Conservation (phyloP, 2,888 invertebrate species). For the Galeopsomyia nigrocyanea region DNA sequence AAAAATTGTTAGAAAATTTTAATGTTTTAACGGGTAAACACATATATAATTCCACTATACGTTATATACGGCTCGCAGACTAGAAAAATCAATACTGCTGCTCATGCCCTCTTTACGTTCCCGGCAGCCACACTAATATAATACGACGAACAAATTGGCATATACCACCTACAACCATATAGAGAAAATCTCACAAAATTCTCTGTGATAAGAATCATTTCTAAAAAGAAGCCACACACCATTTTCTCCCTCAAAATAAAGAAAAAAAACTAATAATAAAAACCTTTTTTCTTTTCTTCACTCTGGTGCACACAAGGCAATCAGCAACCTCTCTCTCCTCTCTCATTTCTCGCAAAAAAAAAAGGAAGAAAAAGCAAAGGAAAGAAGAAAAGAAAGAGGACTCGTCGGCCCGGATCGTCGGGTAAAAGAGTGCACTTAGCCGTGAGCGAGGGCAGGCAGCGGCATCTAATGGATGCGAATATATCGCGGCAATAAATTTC, state of each 20-base stretch:
- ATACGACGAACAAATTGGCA: neutral
- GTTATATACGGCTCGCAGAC: neutral
- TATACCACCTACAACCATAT: no score
- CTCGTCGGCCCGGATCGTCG: slow-evolving; percentile 47
- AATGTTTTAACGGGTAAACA: no score
- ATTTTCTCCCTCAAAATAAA: no score
- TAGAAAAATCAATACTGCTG: slow-evolving; percentile 22
- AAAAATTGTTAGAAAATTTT: no score
- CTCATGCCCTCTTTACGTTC: slow-evolving; percentile 16
- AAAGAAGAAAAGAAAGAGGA: slow-evolving; percentile 2
- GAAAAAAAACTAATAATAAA: no score
- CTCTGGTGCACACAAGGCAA: neutral
- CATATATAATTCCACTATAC: no score
- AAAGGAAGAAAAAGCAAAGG: slow-evolving; percentile 10
- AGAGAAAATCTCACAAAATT: no score
- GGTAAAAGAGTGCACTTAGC: slow-evolving; percentile 54
- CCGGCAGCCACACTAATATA: neutral
- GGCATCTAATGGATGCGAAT: slow-evolving; percentile 69
- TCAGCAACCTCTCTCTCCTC: neutral
- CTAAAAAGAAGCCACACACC: no score
- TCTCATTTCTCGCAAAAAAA: neutral
- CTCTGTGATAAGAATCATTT: no score
- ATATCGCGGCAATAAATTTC: slow-evolving; percentile 69
- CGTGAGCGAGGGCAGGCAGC: slow-evolving; percentile 24
- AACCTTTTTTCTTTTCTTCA: no score